phyloP scores from a whole-genome alignment of 23 tunicate genomes.

The Trididemnum miniatum region DNA sequence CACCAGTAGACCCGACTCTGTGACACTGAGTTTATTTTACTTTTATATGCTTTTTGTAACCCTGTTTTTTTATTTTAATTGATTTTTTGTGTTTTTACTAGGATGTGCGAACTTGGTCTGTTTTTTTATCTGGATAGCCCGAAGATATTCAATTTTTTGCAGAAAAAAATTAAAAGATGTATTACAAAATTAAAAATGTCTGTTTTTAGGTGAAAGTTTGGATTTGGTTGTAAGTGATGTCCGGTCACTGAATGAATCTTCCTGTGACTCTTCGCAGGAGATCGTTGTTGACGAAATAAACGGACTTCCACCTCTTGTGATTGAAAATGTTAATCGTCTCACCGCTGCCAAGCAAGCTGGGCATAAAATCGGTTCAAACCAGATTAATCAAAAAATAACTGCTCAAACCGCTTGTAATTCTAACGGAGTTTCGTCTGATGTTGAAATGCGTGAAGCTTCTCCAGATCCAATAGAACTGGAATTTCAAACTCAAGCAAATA shows the following conservation, averaged over 20 bases:
- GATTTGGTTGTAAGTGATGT: conserved; percentile 23
- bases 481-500: background rate
- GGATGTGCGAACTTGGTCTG: background rate
- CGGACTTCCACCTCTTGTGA: background rate
- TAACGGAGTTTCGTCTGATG: background rate
- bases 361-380: background rate
- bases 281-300: background rate
- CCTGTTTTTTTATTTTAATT: no score
- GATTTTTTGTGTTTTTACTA: background rate
- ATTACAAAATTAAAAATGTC: no score
- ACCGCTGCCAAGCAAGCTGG: background rate
- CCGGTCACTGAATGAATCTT: background rate
- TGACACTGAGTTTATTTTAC: no score
- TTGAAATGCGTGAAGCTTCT: background rate
- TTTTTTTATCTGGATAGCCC: no score
- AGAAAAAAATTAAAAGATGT: no score
- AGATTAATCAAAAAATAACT: background rate
- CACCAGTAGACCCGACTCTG: no score
- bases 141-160: no score
- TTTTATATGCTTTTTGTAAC: no score
- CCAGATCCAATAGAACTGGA: background rate
- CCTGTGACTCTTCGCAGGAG: background rate
- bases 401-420: background rate
- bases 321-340: background rate
- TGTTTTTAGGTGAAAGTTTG: no score